Base-by-base conservation (phyloP, 2,888 invertebrate genomes). In the Trissoscelio sp. region DNA sequence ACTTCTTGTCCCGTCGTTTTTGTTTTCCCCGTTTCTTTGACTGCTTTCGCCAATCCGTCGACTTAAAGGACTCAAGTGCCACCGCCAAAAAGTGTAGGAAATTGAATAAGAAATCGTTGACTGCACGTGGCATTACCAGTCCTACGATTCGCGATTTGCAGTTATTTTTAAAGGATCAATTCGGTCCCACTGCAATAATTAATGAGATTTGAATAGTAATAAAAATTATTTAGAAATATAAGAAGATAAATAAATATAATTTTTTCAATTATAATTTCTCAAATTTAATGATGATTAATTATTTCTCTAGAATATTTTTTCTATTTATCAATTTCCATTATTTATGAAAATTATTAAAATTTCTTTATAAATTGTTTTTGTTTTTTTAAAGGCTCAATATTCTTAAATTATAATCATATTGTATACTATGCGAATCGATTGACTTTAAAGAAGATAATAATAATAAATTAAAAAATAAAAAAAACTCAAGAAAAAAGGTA, bases 1-100 rank as follows among this genome's bases (percentile, higher is more conserved):
- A 88, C 88, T 88, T 90, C 88, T 89, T 89, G 89, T 89, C 87
- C 83, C 48, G 82, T 70, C 74, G 83, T 79, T 82, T 80, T 82
- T 80, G 70, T 81, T 82, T 83, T 83, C 39, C 55, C 67, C 72
- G 57, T 82, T 82, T 82, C 79, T 79, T 79, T 44, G 72, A 57
- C 67, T 79, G 78, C 39, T 48, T 48, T 44, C 37, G 60, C 66
- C 74, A 62, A 79, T 79, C 60, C 44, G 67, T 79, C 72, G 82
- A 62, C 75, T 79, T 64, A 72, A 78, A 57, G 46, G 62, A 81
- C 62, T 73, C 37, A 51, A 67, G 18, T 74, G 74, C 74, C 73
- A 58, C 66, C 64, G 55, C 82, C 70, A 79, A 82, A 82, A 75
- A 79, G 57, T 62, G 64, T 48, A 42, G 67, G 37, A 73, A 82